Evolutionary conservation across 2,113 vertebrate genomes (phyloP), one percentile per base, ranked within the genome.

Genomic region (Syngnathus scovelli): DNA sequence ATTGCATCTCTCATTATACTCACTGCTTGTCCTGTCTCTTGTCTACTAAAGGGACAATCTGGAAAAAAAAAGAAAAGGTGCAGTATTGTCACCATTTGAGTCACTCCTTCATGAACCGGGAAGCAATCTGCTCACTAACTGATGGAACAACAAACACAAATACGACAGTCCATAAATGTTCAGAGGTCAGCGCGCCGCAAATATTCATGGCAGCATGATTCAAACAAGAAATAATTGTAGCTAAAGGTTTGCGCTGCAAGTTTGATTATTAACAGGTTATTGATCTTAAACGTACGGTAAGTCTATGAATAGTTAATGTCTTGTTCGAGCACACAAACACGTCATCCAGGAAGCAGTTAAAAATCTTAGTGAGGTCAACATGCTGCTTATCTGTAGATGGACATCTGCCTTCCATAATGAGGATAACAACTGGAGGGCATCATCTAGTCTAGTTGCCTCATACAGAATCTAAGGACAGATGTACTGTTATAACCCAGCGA

Each of bases 371-470:
- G 38, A 43, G 19, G 38, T 41, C 37, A 43, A 61, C 19, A 61
- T 21, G 10, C 27, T 15, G 4, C 23, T 27, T 6, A 9, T 6
- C 27, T 62, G 39, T 43, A 21, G 38, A 43, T 43, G 60, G 60
- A 62, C 60, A 62, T 43, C 60, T 62, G 60, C 60, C n/a, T 43
- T 39, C 60, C 37, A 15, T 62, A 23, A 62, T 23, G 39, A 58
- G 6, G 15, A 16, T 16, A 15, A 61, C 39, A 62, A 43, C 60
- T 43, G 39, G 60, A 62, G 60, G 39, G 60, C 60, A 23, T 62
- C 2, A 21, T 39, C n/a, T 43, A 41, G 60, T 43, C n/a, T 48
- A 18, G 41, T 43, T 12, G 18, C 18, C 59, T 18, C 59, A 21
- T 21, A 39, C 59, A 39, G 59, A 21, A 61, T 41, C 5, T 39